Percentiles rank a stretch among this genome's conserved stretches.
Evolutionary conservation across 1,140 invertebrate genomes (phyloP).

Genomic region (Matsumurasca onukii): DNA sequence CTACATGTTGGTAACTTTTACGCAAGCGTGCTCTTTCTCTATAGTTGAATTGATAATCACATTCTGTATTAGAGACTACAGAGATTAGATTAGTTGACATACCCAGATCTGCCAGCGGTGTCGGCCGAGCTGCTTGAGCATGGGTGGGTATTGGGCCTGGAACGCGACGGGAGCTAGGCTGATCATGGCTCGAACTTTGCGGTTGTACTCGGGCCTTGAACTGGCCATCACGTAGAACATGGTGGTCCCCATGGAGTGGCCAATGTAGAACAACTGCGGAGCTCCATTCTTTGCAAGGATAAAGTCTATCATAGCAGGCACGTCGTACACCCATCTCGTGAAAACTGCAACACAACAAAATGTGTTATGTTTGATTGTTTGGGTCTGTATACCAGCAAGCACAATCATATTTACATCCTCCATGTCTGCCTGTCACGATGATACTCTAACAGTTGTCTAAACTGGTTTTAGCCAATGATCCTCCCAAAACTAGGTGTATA

Average conservation of each 20-base stretch:
- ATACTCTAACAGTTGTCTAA: no score
- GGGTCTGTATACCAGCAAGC: no score
- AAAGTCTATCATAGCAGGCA: constrained; percentile 61
- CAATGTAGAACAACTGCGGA: constrained; percentile 54
- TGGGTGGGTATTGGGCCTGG: constrained; percentile 31
- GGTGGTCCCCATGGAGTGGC: constrained; percentile 63
- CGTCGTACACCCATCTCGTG: constrained; percentile 66
- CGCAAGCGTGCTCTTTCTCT: no score
- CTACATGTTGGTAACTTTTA: no score
- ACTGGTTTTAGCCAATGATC: no score
- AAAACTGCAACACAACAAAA: constrained; percentile 47
- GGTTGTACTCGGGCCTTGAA: constrained; percentile 54
- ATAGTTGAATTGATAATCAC: no score
- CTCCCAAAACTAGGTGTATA: no score
- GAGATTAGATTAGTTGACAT: no score
- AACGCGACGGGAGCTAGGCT: constrained; percentile 74
- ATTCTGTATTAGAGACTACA: no score
- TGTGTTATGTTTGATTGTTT: no score
- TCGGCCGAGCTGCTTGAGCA: constrained; percentile 24
- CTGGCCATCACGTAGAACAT: constrained; percentile 52
- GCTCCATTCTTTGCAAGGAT: constrained; percentile 55
- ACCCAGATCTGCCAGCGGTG: neutral
- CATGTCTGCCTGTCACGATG: no score
- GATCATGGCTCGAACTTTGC: constrained; percentile 62
- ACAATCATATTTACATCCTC: no score